Base-by-base conservation (phyloP, 2,113 vertebrate species). In the Aspiorhynchus laticeps region DNA sequence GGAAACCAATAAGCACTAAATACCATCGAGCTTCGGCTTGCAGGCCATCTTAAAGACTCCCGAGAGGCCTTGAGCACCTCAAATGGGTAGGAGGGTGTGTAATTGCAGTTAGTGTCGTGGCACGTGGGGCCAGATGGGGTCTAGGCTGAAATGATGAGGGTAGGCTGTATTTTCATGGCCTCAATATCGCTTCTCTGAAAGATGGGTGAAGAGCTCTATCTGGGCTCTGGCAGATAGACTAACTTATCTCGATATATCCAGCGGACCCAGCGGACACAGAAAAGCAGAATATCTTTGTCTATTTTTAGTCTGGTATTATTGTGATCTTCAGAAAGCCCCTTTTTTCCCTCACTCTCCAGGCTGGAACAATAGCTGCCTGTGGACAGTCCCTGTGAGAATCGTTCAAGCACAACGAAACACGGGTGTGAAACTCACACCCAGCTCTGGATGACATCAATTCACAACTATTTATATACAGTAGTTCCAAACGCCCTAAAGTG, bases 21-120 rank as follows among this genome's bases (percentile, higher is more conserved):
- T 28, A 36, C 65, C 69, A 59, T 53, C n/a, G 31, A 63, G 53
- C 74, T 86, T 90, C 2, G 77, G 14, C 80, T 48, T 28, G 61
- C 31, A 14, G 86, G 81, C 24, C 0, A 73, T 56, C 65, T 85
- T 90, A 93, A 94, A 86, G 77, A 86, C 91, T 87, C 93, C 90
- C 86, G 1, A 0, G 90, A 90, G 90, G 36, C 86, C 0, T 24
- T 43, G 4, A 43, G 26, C 38, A 19, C 83, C 89, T 78, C 5
- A 67, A 90, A 24, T 12, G 74, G 86, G 88, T 83, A 19, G 9
- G 79, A 19, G 48, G 77, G 85, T 24, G 21, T 92, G 91, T 94
- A 94, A 95, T 93, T 93, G 91, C 83, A 88, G 89, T 91, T 89
- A 91, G 93, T 95, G 88, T 91, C 85, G 24, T 85, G 88, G 87